A percentile compares a stretch with the other conserved stretches of the same genome.
Conservation (phyloP, 2,113 vertebrate genomes). For the Cisticola juncidis region DNA sequence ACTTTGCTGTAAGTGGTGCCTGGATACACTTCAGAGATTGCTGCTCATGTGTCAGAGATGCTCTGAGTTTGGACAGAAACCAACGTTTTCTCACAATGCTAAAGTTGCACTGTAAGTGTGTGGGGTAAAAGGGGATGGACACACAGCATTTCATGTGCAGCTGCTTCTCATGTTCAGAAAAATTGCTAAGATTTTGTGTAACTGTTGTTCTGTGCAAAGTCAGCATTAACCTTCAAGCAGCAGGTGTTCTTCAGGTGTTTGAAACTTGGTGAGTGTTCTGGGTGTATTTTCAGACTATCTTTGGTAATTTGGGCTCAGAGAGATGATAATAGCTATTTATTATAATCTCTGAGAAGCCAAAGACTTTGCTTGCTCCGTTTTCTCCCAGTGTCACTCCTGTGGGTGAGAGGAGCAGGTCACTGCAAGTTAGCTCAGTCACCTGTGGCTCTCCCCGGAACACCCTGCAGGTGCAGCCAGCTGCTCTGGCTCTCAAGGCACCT, state of each 20-base stretch:
- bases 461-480: background rate
- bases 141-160: background rate
- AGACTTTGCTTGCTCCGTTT: background rate
- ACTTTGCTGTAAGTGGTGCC: background rate
- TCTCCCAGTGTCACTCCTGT: background rate
- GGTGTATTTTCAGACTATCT: background rate
- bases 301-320: background rate
- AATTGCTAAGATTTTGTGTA: background rate
- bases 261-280: background rate
- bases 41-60: background rate
- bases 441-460: accelerated
- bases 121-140: background rate
- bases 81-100: background rate
- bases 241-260: background rate
- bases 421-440: background rate
- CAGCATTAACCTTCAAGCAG: background rate
- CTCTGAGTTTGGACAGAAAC: background rate
- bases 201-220: background rate
- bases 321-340: too few relatives aligned
- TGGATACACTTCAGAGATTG: background rate
- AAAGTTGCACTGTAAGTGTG: accelerated
- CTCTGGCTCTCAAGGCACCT: background rate
- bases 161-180: background rate
- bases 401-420: background rate
- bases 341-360: background rate